Base-by-base conservation (phyloP, 1,140 invertebrate species). In the Hyposmocoma kahamanoa region DNA sequence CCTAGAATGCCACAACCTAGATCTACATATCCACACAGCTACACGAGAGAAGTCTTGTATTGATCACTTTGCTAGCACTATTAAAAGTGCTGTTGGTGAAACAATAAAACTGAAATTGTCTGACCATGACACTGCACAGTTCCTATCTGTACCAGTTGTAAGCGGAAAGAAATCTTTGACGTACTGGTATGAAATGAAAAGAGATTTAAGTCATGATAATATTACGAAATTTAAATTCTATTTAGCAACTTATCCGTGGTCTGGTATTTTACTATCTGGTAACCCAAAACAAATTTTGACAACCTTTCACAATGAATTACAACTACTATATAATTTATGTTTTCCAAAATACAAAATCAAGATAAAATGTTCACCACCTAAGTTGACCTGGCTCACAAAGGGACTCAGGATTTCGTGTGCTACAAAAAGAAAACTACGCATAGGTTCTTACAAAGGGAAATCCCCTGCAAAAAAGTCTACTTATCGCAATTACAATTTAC, bases 341-440 rank as follows among this genome's bases (percentile, higher is more conserved):
- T 38, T 38, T 19, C 34, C 34, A 17, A 38, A 17, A 19, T 17
- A 19, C 10, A 38, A 38, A 17, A 17, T 38, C 18, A 38, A 38
- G 19, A 17, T 38, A 15, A 38, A 15, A 38, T 17, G 18, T 38
- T 9, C n/a, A 17, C 13, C 8, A 9, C 13, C 13, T 17, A 15
- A 38, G 19, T 38, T 19, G n/a, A 38, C 13, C n/a, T 44, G 42
- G 42, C n/a, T 44, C 11, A 26, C 42, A 44, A 44, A 28, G 28
- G 42, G 42, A 3, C 26, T 44, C 11, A 44, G 19, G 22, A 44
- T 5, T 15, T 26, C 22, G 13, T 13, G 10, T 26, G 28, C 11
- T 13, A 26, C 22, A 6, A 44, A 44, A 28, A 44, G 42, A 44
- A 44, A 17, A n/a, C 10, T 44, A 28, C 22, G 42, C 3, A 18